Evolutionary conservation across 2,113 vertebrate genomes (phyloP), one percentile per base, ranked within the genome.

Genomic region (Podarcis raffonei): DNA sequence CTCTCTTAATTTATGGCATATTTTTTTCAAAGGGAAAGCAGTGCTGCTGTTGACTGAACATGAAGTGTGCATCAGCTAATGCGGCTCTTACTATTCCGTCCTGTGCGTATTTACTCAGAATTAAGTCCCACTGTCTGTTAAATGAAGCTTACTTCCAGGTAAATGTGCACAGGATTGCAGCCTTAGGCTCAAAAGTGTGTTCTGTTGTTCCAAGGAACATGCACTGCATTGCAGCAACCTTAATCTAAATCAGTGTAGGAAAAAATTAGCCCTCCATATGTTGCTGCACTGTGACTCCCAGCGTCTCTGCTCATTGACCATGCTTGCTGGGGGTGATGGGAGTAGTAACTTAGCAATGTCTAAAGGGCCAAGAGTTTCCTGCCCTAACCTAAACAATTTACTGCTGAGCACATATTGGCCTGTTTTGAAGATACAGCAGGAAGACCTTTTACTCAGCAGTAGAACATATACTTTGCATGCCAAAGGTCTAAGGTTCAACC

Each of bases 31-130:
- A 80, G 57, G 89, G 23, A 69, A 6, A 66, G 0, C 71, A 30
- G 53, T 22, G 85, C 11, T 12, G 85, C 65, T 25, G 0, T 72
- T 86, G 72, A 25, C 69, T 90, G 0, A 76, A 71, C 48, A 65
- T 87, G 90, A 88, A 68, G 9, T 89, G 65, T 92, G 90, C 71
- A 30, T 42, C 80, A 53, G 53, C 76, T 82, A 91, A 48, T 72
- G 71, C 6, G 68, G 78, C 37, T 39, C 32, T 69, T 77, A 48
- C 3, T 4, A 3, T 25, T 42, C 74, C 65, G 18, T n/a, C 74
- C 53, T 86, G 77, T 72, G 30, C 7, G 66, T 13, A 30, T 86
- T 77, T 77, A 86, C 39, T 78, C 39, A 32, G 62, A 86, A 79
- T 1, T 42, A 77, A 86, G 6, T 22, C 27, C 39, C 18, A 71